These are phyloP conservation scores for Colletes gigas DNA, from an alignment of 1,140 invertebrate species.

Conservation along the genomic window DNA sequence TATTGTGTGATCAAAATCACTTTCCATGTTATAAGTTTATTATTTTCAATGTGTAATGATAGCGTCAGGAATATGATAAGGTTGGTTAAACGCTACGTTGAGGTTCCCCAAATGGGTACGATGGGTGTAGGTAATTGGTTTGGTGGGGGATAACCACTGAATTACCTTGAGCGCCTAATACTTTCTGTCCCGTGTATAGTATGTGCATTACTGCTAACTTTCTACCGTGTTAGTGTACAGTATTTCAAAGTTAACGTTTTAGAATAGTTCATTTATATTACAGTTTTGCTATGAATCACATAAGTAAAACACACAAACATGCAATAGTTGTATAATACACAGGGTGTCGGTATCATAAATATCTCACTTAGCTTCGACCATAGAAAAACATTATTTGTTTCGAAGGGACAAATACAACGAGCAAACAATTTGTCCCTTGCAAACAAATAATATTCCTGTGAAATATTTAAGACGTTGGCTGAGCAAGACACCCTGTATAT, in stretches of 20 bases:
- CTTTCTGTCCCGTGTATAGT: neutral
- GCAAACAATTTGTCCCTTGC: too few species aligned
- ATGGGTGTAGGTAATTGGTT: neutral
- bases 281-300: neutral
- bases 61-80: neutral
- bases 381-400: too few species aligned
- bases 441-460: too few species aligned
- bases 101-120: neutral
- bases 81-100: neutral
- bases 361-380: too few species aligned
- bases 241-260: neutral
- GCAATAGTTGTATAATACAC: constrained; percentile 12
- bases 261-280: neutral
- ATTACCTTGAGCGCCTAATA: neutral
- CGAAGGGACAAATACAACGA: too few species aligned
- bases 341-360: too few species aligned
- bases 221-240: constrained; percentile 4
- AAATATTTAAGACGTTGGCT: too few species aligned
- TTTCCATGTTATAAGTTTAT: neutral
- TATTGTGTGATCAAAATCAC: neutral
- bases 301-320: constrained; percentile 14
- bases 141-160: neutral
- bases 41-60: neutral
- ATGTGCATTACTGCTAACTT: neutral
- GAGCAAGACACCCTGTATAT: neutral